Evolutionary conservation across 2,888 invertebrate species (phyloP), one percentile per base, ranked within the genome.

Genomic region (Chironomus tentans): DNA sequence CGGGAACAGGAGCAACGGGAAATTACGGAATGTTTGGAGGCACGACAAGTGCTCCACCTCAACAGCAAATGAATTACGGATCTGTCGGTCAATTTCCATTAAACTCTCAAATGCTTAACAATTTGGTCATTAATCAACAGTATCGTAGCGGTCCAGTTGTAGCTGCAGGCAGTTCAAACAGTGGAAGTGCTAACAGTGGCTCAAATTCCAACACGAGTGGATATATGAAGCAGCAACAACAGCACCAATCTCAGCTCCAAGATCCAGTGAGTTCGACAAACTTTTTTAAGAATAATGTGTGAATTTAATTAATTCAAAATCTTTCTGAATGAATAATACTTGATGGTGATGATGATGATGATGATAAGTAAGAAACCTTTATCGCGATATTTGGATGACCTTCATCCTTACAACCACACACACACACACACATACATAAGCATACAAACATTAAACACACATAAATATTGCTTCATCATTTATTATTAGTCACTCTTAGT

Each of bases 21-120:
- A 81, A 82, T 0, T 80, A 82, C 12, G 82, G 83, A 71, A 81
- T 84, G 77, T 84, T 84, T 78, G 83, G 84, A 12, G 82, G 81
- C 38, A 81, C 82, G 10, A 76, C 77, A 70, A 78, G 77, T 12
- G 81, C 81, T 76, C 77, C 76, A 18, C 82, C 82, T 12, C 83
- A 84, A 77, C 76, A 84, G 77, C 82, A 82, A 77, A 83, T 84
- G 80, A 84, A 81, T 74, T 84, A 82, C 50, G 82, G 85, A 77
- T 88, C 88, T 6, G 74, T 74, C n/a, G 74, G 74, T 6, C 88
- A 87, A 79, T 89, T 88, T 68, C 50, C 68, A 80, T 82, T 89
- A 78, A 87, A 88, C 78, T 86, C 88, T 0, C 88, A 90, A 77
- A 86, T 90, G 77, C 87, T 91, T 80, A 88, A 87, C 82, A 90